Evolutionary conservation across 2,888 invertebrate genomes (phyloP).

Genomic region (Plutella xylostella): DNA sequence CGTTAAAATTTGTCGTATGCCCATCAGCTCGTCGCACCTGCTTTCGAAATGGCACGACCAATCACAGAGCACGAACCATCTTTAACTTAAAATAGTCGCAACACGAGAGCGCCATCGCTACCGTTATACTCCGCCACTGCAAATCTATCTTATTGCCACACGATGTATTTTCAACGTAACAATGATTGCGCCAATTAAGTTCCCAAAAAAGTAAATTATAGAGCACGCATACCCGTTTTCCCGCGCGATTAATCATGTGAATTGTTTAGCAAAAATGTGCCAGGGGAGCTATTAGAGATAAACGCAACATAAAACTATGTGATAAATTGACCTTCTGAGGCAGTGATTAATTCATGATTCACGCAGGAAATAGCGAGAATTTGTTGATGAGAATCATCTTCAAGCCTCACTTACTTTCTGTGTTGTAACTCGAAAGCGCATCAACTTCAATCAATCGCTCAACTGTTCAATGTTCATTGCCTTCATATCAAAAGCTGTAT

Average conservation of each 20-base stretch:
- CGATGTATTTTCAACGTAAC: slow-evolving; percentile 19
- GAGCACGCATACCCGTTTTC: slow-evolving; percentile 24
- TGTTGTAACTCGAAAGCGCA: too few relatives aligned
- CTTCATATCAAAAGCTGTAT: too few relatives aligned
- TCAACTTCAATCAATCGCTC: not conserved
- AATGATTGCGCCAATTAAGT: slow-evolving; percentile 30
- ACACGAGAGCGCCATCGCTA: slow-evolving; percentile 54
- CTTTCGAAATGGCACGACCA: slow-evolving; percentile 41
- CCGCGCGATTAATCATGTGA: slow-evolving; percentile 35
- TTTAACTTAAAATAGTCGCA: slow-evolving; percentile 35
- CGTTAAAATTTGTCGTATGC: slow-evolving; percentile 31
- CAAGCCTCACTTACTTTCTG: too few relatives aligned
- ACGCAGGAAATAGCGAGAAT: slow-evolving; percentile 26
- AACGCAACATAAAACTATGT: slow-evolving; percentile 33
- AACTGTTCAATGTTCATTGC: too few relatives aligned
- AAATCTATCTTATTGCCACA: slow-evolving; percentile 17
- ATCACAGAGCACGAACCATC: slow-evolving; percentile 43
- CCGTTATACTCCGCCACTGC: slow-evolving; percentile 26
- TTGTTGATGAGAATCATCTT: slow-evolving; percentile 10
- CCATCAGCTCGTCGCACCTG: slow-evolving; percentile 30
- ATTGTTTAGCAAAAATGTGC: slow-evolving; percentile 29
- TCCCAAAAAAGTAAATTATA: slow-evolving; percentile 30
- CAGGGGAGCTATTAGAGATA: slow-evolving; percentile 30
- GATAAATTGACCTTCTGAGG: slow-evolving; percentile 35
- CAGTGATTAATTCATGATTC: slow-evolving; percentile 32